Evolutionary conservation across 2,113 vertebrate species (phyloP), one percentile per base, ranked within the genome.

Genomic region (Muntiacus muntjak): DNA sequence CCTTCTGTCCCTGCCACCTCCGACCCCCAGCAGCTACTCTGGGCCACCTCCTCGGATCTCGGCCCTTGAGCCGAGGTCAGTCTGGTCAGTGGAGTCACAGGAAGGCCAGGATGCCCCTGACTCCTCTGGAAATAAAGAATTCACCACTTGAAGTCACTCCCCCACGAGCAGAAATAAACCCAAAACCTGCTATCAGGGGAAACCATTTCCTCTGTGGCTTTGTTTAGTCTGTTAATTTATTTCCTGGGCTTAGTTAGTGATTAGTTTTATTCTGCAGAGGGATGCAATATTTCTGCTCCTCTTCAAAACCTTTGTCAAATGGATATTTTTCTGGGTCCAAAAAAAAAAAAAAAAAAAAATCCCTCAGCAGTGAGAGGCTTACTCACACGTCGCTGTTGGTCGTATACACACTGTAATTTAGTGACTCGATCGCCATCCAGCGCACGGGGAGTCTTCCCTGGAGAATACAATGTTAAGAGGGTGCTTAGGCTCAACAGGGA

Each of bases 331-430:
- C 43, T 25, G 25, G 52, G 15, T 33, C 1, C 1, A 9, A 45
- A 76, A 45, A 45, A 45, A 74, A 67, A 45, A 45, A 45, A 74
- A 67, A 14, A 57, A 82, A n/a, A 43, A 26, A 57, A 28, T 4
- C 25, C 16, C 60, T 78, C 25, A 30, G 47, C 43, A 33, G 36
- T 81, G 40, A 90, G 88, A 81, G 64, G 60, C 7, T 58, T 98
- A 99, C 99, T 99, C 97, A 99, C 99, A 99, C 99, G 6, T 99
- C 99, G 97, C 99, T 99, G 97, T 99, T 99, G 95, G 99, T 99
- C 45, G 99, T 99, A 54, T 99, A 99, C n/a, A 99, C 99, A 1
- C 99, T 99, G 97, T 99, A 99, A 98, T 99, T 99, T 76, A 99
- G 97, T 21, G 99, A 99, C 85, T 99, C 99, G 1, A 99, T 99